Base-by-base conservation (phyloP, 2,797 vertebrate genomes). In the Notolepis coatsorum region DNA sequence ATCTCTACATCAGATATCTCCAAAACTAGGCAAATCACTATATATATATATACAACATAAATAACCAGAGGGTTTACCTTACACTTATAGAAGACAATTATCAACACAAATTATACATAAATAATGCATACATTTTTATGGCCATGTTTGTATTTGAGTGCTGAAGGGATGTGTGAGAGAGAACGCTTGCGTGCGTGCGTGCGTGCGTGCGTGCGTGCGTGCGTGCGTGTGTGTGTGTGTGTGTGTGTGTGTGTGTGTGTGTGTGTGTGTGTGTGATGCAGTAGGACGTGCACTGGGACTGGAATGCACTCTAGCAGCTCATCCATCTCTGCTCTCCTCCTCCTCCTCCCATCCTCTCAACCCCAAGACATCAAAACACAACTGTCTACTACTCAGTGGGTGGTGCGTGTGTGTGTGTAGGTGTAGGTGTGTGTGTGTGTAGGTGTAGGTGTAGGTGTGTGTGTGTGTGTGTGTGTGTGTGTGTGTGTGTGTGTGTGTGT, bases 201-300 rank as follows among this genome's bases (percentile, higher is more conserved):
- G 5, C 12, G 5, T 2, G 31, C 7, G 2, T 13, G 8, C n/a
- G 33, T 35, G 33, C n/a, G 33, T 35, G 33, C n/a, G 33, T 35
- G 33, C 4, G 33, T 35, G 33, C n/a, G 33, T 13, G 33, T 35
- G 33, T 35, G 33, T 2, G 31, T 33, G 31, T 33, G 31, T 4
- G 9, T 7, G 20, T 24, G 23, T n/a, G 37, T 24, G 35, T 18
- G 31, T 1, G 51, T 1, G 31, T 6, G 33, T 10, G 43, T 15
- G 38, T 2, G 25, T 3, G 51, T 5, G 37, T 2, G 35, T 9
- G 30, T 12, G 39, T 48, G 71, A 83, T 51, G 75, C 66, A 88
- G 68, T 75, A 73, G 48, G 45, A 82, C 68, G 70, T 80, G 75
- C 60, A 79, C 45, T 67, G 73, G 65, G 62, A 71, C 61, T 61